These are phyloP conservation scores for Strix uralensis DNA, from an alignment of 2,113 vertebrate genomes.

Conservation along the genomic window DNA sequence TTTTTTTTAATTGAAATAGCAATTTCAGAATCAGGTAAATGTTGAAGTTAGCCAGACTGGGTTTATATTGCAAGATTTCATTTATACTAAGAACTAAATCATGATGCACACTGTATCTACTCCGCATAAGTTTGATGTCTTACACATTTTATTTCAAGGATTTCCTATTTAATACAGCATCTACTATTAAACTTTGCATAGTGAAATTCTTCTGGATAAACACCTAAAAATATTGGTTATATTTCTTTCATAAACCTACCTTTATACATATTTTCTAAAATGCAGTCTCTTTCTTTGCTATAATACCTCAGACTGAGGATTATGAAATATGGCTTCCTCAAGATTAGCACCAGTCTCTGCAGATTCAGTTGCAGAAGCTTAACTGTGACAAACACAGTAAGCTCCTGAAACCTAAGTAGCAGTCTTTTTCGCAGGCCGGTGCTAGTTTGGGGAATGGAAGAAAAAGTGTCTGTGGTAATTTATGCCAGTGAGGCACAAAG, in stretches of 20 bases:
- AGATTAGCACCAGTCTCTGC: not conserved
- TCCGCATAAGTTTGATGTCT: not conserved
- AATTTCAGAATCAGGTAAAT: not conserved
- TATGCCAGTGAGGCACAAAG: constrained; percentile 58
- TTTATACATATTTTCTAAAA: not conserved
- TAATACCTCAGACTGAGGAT: not conserved
- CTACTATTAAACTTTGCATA: not conserved
- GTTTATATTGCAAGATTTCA: not conserved
- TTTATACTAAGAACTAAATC: not conserved
- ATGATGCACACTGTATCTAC: not conserved
- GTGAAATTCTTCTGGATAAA: not conserved
- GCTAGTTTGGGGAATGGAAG: not conserved
- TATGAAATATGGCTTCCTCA: constrained; percentile 5
- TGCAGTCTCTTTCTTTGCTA: not conserved
- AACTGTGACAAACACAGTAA: constrained; percentile 25
- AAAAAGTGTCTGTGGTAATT: constrained; percentile 52
- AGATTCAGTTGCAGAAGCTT: constrained; percentile 12
- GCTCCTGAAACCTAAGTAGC: constrained; percentile 24
- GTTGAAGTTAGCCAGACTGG: not conserved
- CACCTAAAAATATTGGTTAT: not conserved
- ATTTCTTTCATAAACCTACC: not conserved
- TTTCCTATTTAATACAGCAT: not conserved
- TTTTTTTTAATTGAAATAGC: not conserved
- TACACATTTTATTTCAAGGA: not conserved
- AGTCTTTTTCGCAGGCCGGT: constrained; percentile 14